phyloP scores from a whole-genome alignment of 2,888 invertebrate genomes.

The Morpho deidamia region DNA sequence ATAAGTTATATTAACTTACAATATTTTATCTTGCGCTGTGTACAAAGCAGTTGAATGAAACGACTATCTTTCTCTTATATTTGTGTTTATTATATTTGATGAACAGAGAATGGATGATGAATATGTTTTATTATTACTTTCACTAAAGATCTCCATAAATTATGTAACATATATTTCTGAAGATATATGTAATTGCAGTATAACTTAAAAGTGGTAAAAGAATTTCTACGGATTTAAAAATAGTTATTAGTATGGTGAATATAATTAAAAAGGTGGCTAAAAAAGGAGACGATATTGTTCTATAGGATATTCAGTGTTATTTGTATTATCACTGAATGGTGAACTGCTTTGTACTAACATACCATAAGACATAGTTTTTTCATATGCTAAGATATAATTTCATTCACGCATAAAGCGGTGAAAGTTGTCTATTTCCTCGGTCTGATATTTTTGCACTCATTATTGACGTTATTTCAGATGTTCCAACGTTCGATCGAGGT shows the following conservation, averaged over 20 bases:
- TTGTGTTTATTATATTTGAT: too few relatives aligned
- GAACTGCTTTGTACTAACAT: slow-evolving; percentile 65
- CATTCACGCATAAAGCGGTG: slow-evolving; percentile 40
- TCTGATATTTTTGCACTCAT: slow-evolving; percentile 44
- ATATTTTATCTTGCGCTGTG: slow-evolving; percentile 16
- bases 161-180: too few relatives aligned
- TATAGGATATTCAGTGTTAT: not conserved
- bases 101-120: too few relatives aligned
- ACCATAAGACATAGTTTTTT: slow-evolving; percentile 24
- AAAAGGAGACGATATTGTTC: not conserved
- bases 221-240: too few relatives aligned
- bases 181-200: too few relatives aligned
- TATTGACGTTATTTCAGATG: slow-evolving; percentile 67
- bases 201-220: too few relatives aligned
- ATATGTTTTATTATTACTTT: too few relatives aligned
- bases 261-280: not conserved
- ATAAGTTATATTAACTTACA: not conserved
- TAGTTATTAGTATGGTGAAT: too few relatives aligned
- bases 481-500: slow-evolving; percentile 64
- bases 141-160: too few relatives aligned
- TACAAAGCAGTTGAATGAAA: slow-evolving; percentile 25
- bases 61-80: too few relatives aligned
- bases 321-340: slow-evolving; percentile 30
- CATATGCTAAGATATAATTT: slow-evolving; percentile 30
- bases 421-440: slow-evolving; percentile 63